Evolutionary conservation across 2,888 invertebrate genomes (phyloP).

Genomic region (Anticlea derivata): DNA sequence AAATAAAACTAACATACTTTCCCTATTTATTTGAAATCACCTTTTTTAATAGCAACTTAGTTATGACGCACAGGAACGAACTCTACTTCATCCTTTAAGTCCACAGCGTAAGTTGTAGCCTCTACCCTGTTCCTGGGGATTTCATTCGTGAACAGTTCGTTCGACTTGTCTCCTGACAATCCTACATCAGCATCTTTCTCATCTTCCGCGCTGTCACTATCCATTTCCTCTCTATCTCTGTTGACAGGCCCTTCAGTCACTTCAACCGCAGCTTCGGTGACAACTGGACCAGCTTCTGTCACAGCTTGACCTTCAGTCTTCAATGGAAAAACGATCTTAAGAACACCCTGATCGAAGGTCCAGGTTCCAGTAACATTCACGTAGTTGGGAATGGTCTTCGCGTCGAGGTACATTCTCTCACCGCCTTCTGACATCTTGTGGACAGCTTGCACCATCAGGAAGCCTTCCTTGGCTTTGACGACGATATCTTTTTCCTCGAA

Average conservation of each 20-base stretch:
- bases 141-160: slow-evolving; percentile 52
- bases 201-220: slow-evolving; percentile 28
- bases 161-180: slow-evolving; percentile 41
- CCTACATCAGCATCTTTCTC: slow-evolving; percentile 54
- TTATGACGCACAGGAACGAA: slow-evolving; percentile 62
- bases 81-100: slow-evolving; percentile 63
- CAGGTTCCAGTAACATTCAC: slow-evolving; percentile 63
- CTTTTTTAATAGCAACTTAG: slow-evolving; percentile 5
- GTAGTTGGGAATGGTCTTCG: slow-evolving; percentile 53
- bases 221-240: slow-evolving; percentile 59
- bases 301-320: slow-evolving; percentile 28
- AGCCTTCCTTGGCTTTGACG: slow-evolving; percentile 64
- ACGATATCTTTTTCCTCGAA: slow-evolving; percentile 66
- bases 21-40: slow-evolving; percentile 3
- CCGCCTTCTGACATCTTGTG: slow-evolving; percentile 41
- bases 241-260: slow-evolving; percentile 29
- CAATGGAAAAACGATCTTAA: slow-evolving; percentile 62
- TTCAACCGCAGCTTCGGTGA: slow-evolving; percentile 29
- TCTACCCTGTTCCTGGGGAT: slow-evolving; percentile 49
- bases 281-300: slow-evolving; percentile 13
- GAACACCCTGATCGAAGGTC: slow-evolving; percentile 52
- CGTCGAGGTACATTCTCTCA: slow-evolving; percentile 52
- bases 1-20: neutral
- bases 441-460: slow-evolving; percentile 66
- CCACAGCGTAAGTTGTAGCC: slow-evolving; percentile 70